A percentile compares a stretch with the other conserved stretches of the same genome.
Evolutionary conservation across 2,888 invertebrate species (phyloP).

Genomic region (Plagodis dolabraria): DNA sequence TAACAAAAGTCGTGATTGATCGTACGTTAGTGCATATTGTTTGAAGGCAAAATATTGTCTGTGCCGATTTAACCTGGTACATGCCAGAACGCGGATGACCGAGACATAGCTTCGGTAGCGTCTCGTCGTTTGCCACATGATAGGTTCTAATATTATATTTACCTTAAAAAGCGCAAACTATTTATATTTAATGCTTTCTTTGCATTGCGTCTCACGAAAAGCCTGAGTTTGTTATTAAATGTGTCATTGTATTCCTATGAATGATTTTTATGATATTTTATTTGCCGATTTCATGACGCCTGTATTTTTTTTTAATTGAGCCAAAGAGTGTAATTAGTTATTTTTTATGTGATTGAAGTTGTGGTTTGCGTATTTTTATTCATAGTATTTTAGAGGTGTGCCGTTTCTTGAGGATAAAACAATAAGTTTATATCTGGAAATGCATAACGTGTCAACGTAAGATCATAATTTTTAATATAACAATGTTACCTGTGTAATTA

Average conservation of each 20-base stretch:
- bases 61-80: too few relatives aligned
- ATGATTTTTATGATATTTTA: slow-evolving; percentile 4
- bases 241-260: slow-evolving; percentile 1
- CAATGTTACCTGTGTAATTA: too few relatives aligned
- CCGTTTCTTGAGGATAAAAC: too few relatives aligned
- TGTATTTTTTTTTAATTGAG: slow-evolving; percentile 10
- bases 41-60: too few relatives aligned
- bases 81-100: too few relatives aligned
- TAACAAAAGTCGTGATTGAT: not conserved
- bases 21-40: not conserved
- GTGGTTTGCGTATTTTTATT: not conserved
- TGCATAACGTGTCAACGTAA: too few relatives aligned
- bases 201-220: not conserved
- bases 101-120: too few relatives aligned
- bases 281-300: slow-evolving; percentile 13
- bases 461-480: too few relatives aligned
- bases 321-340: slow-evolving; percentile 24
- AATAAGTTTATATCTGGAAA: too few relatives aligned
- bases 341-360: slow-evolving; percentile 12
- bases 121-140: too few relatives aligned
- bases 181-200: slow-evolving; percentile 1
- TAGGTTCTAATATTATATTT: too few relatives aligned
- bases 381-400: not conserved
- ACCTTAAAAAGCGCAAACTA: slow-evolving; percentile 1
- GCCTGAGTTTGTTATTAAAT: not conserved